Conservation (phyloP, 2,797 vertebrate species). For the Karalla daura region DNA sequence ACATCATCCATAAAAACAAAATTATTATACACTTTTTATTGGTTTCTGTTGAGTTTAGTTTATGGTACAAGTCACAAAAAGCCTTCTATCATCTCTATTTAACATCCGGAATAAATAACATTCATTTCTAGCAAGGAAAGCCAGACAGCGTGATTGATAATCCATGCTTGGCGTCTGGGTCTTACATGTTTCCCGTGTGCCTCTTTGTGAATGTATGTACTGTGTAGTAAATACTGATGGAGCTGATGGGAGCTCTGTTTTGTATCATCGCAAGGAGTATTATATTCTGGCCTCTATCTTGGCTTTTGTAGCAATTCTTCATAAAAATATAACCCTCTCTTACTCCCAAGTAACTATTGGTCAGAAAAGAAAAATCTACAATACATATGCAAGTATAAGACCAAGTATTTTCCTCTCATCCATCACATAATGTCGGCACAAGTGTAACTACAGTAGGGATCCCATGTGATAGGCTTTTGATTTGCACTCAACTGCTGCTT, state of each 20-base stretch:
- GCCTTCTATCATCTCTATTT: constrained; percentile 20
- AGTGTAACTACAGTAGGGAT: neutral
- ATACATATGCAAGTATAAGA: neutral
- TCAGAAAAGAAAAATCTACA: neutral
- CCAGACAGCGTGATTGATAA: neutral
- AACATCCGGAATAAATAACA: constrained; percentile 2
- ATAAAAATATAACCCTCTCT: constrained; percentile 30
- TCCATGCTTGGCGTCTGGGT: constrained; percentile 4
- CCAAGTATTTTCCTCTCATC: neutral
- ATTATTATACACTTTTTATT: constrained; percentile 10
- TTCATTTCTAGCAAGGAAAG: constrained; percentile 21
- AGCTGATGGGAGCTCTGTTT: constrained; percentile 34
- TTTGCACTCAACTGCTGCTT: neutral
- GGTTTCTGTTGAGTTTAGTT: constrained; percentile 35
- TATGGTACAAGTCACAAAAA: constrained; percentile 27
- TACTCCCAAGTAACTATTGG: constrained; percentile 1
- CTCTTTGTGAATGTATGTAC: neutral
- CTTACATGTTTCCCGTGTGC: constrained; percentile 5
- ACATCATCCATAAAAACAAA: constrained; percentile 2
- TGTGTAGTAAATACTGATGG: constrained; percentile 34
- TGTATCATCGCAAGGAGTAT: constrained; percentile 12
- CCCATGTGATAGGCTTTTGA: neutral
- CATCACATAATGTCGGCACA: neutral
- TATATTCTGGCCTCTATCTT: constrained; percentile 32
- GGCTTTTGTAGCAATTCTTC: constrained; percentile 26